phyloP scores from a whole-genome alignment of 2,888 invertebrate species.

The Cataglyphis cursor region DNA sequence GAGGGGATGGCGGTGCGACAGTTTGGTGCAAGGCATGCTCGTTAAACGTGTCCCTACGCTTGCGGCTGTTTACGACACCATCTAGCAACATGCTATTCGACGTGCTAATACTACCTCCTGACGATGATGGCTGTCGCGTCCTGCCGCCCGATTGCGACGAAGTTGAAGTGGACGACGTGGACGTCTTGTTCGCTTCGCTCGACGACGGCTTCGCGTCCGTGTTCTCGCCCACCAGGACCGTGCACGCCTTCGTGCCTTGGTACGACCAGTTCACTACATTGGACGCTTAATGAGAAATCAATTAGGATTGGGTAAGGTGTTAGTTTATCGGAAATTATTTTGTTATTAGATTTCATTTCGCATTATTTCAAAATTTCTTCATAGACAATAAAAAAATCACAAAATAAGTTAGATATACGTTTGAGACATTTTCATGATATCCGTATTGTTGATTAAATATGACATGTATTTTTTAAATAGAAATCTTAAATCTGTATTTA shows the following conservation, averaged over 20 bases:
- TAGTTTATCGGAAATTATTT: neutral
- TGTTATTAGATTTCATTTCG: neutral
- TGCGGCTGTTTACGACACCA: slow-evolving; percentile 87
- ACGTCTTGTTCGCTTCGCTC: slow-evolving; percentile 91
- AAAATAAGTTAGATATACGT: neutral
- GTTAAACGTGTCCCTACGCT: slow-evolving; percentile 91
- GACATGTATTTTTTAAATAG: neutral
- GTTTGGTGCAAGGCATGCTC: slow-evolving; percentile 87
- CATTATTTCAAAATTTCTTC: neutral
- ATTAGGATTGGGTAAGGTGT: slow-evolving; percentile 31
- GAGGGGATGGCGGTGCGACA: slow-evolving; percentile 76
- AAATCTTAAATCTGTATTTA: neutral
- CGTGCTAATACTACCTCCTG: slow-evolving; percentile 87
- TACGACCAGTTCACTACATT: slow-evolving; percentile 95
- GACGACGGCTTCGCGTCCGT: slow-evolving; percentile 91
- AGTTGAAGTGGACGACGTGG: slow-evolving; percentile 90
- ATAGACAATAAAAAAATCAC: neutral
- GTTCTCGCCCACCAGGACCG: slow-evolving; percentile 94
- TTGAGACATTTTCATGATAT: neutral
- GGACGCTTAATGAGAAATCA: slow-evolving; percentile 87
- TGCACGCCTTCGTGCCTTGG: slow-evolving; percentile 94
- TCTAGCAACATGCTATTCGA: slow-evolving; percentile 79
- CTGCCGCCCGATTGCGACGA: slow-evolving; percentile 89
- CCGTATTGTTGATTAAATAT: neutral
- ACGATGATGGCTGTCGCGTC: slow-evolving; percentile 82